A percentile compares a stretch with the other conserved stretches of the same genome.
These are phyloP conservation scores for Porites divaricata DNA, from an alignment of 92 coral and sea anemone species.

Conservation along the genomic window DNA sequence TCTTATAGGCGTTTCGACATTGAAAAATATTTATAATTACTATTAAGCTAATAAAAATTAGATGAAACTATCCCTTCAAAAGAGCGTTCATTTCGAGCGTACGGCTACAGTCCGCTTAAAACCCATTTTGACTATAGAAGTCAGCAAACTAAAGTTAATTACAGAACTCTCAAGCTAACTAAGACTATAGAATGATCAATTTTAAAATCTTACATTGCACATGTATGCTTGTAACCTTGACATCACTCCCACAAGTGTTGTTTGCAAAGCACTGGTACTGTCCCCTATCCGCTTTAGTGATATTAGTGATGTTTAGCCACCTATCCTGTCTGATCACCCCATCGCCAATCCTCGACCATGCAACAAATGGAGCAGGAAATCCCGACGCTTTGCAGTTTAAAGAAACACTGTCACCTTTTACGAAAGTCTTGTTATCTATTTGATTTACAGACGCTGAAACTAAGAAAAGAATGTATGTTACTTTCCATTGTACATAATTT, in stretches of 20 bases:
- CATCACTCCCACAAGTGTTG: background rate
- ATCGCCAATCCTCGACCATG: background rate
- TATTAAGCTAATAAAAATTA: too few species aligned
- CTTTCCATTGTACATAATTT: too few species aligned
- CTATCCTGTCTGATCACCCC: background rate
- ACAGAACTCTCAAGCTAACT: too few species aligned
- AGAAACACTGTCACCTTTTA: background rate
- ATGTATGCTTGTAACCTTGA: background rate
- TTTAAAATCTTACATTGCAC: background rate
- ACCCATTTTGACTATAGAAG: too few species aligned
- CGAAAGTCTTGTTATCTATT: background rate
- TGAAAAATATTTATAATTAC: too few species aligned
- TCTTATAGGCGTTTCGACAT: too few species aligned
- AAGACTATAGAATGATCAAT: too few species aligned
- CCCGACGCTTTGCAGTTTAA: background rate
- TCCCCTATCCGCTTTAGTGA: background rate
- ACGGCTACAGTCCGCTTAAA: too few species aligned
- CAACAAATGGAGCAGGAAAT: background rate
- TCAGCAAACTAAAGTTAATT: too few species aligned
- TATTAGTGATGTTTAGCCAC: slow-evolving; percentile 7
- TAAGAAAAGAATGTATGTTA: background rate
- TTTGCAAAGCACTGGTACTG: background rate
- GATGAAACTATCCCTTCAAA: too few species aligned
- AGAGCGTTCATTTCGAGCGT: too few species aligned
- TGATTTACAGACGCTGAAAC: background rate